Percentiles rank a stretch among this genome's conserved stretches.
Evolutionary conservation across 2,113 vertebrate species (phyloP).

Genomic region (Himantopus leucocephalus): DNA sequence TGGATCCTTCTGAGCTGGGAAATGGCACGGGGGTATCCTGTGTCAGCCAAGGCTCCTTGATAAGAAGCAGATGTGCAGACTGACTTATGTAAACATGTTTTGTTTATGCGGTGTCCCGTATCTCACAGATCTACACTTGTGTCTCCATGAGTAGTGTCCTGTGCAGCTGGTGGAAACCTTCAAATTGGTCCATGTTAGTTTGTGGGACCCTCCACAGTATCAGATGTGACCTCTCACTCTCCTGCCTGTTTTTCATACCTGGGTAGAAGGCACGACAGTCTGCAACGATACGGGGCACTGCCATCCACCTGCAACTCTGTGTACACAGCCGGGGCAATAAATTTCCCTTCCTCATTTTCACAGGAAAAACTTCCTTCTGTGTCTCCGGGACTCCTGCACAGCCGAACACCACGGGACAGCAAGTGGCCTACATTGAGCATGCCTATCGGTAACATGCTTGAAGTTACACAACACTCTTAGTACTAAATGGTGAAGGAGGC

Average conservation of each 20-base stretch:
- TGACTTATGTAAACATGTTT: neutral
- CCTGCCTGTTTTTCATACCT: neutral
- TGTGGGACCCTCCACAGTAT: neutral
- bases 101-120: neutral
- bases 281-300: neutral
- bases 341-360: neutral
- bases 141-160: neutral
- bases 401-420: neutral
- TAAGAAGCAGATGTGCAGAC: slow-evolving; percentile 9
- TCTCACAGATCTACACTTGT: neutral
- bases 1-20: neutral
- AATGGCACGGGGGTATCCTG: neutral
- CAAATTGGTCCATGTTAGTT: fast-evolving
- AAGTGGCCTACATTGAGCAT: neutral
- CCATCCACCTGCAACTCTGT: neutral
- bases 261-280: neutral
- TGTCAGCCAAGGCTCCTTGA: neutral
- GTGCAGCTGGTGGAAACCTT: neutral
- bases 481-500: neutral
- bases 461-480: neutral
- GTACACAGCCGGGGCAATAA: neutral
- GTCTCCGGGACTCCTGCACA: neutral
- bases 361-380: fast-evolving
- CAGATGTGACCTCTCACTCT: neutral
- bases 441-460: neutral